A percentile compares a stretch with the other conserved stretches of the same genome.
These are phyloP conservation scores for Ciona savignyi DNA, from an alignment of 23 tunicate genomes.

Conservation along the genomic window DNA sequence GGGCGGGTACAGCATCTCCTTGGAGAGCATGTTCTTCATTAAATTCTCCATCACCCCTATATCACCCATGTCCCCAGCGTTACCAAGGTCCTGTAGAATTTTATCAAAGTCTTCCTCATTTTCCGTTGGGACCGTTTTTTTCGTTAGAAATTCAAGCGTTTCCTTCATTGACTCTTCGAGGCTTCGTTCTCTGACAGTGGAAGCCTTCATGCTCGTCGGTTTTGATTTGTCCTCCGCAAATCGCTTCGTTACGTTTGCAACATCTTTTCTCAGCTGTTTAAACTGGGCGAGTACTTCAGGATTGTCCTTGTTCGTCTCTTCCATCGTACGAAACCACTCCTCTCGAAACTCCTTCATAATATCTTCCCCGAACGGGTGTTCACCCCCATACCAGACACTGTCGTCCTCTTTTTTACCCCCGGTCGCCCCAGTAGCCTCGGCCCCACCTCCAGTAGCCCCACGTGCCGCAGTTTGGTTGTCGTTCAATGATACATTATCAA, in stretches of 20 bases:
- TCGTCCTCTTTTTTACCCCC: neutral
- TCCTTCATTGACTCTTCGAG: slow-evolving; percentile 46
- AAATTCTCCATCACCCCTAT: slow-evolving; percentile 83
- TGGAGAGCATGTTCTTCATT: slow-evolving; percentile 79
- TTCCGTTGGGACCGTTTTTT: slow-evolving; percentile 7
- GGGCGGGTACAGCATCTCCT: slow-evolving; percentile 82
- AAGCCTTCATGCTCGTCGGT: neutral
- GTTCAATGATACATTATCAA: slow-evolving; percentile 34
- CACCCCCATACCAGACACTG: neutral
- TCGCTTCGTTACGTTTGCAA: neutral
- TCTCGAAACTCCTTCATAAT: slow-evolving; percentile 66
- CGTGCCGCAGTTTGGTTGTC: neutral
- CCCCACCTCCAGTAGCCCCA: neutral
- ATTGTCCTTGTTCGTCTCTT: slow-evolving; percentile 50
- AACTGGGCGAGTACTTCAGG: slow-evolving; percentile 42
- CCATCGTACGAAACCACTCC: slow-evolving; percentile 71
- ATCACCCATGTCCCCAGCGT: slow-evolving; percentile 13
- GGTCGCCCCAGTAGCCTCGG: neutral
- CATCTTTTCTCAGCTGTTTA: slow-evolving; percentile 14
- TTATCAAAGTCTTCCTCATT: slow-evolving; percentile 32
- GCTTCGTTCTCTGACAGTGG: neutral
- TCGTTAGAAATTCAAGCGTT: slow-evolving; percentile 35
- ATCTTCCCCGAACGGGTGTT: slow-evolving; percentile 16
- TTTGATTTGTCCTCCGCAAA: neutral
- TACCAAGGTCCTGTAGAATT: slow-evolving; percentile 3